Base-by-base conservation (phyloP, 2,113 vertebrate species). In the Trinectes maculatus region DNA sequence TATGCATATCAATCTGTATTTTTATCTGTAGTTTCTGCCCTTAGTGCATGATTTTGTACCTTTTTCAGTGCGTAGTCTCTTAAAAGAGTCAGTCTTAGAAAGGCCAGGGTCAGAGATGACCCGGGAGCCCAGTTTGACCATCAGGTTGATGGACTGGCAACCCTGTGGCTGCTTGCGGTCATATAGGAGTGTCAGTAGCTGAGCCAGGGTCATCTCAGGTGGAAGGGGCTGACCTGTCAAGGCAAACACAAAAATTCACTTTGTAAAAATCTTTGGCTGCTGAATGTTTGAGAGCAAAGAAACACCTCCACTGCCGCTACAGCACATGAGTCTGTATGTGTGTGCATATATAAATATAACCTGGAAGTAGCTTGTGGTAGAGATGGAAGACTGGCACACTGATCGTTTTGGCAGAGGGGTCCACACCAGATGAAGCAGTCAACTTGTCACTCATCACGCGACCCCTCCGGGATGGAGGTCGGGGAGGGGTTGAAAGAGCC, bases 81-180 rank as follows among this genome's bases (percentile, higher is more conserved):
- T 99, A 91, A 98, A 99, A 28, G 98, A 99, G 78, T 99, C 97
- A 0, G 98, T 99, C 92, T 99, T 99, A 9, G 97, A 99, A 3
- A 99, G 93, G 26, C 96, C 95, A 2, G 96, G 94, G 82, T 99
- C 98, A 26, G 96, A 98, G 87, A 99, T 99, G 26, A 99, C 93
- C 91, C 96, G 98, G 74, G 98, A 99, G 37, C 98, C 98, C 77
- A 99, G 92, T 79, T 98, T 99, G 80, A 99, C 97, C 8, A 94
- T 97, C 72, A 99, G 88, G 83, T 98, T 96, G 86, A 99, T 95
- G 36, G 98, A 99, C 77, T 95, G 93, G 78, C 98, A 99, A 67
- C 98, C 98, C 80, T 99, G 98, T 53, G 97, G 98, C 79, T 99
- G 94, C 82, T 98, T 98, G 69, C 96, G 94, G 82, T 99, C 98